Conservation (phyloP, 1,140 invertebrate genomes). For the Oncopodura yosiiana region DNA sequence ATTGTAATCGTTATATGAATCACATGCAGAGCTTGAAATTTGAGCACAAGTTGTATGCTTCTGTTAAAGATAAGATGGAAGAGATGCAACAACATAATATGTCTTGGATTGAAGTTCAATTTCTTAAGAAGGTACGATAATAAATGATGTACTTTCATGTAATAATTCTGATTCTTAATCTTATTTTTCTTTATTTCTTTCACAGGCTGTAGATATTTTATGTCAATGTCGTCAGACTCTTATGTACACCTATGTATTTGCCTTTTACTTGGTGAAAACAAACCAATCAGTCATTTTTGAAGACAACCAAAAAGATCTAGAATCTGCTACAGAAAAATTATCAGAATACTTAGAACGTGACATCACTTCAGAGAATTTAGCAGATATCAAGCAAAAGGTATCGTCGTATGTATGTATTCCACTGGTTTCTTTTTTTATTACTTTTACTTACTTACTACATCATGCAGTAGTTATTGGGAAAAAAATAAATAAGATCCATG, state of each 20-base stretch:
- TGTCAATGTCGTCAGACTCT: slow-evolving; percentile 94
- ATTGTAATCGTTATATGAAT: slow-evolving; percentile 98
- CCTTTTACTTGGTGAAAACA: slow-evolving; percentile 94
- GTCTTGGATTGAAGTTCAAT: slow-evolving; percentile 99
- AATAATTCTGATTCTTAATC: too few species aligned
- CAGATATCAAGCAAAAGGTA: slow-evolving; percentile 97
- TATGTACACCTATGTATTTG: slow-evolving; percentile 99
- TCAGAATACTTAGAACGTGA: slow-evolving; percentile 97
- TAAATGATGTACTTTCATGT: too few species aligned
- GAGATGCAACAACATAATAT: slow-evolving; percentile 99
- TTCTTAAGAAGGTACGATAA: slow-evolving; percentile 68
- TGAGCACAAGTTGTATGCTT: slow-evolving; percentile 89
- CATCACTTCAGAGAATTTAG: slow-evolving; percentile 93
- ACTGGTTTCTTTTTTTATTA: too few species aligned
- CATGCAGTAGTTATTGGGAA: too few species aligned
- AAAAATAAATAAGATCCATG: too few species aligned
- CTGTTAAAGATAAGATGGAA: slow-evolving; percentile 96
- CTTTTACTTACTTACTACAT: too few species aligned
- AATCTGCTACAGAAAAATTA: slow-evolving; percentile 90
- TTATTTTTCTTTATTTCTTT: neutral
- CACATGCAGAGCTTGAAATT: slow-evolving; percentile 98
- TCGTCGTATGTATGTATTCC: slow-evolving; percentile 13
- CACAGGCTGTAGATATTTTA: slow-evolving; percentile 81
- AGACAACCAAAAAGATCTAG: slow-evolving; percentile 96
- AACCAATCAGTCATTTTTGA: slow-evolving; percentile 93